These are phyloP conservation scores for Cisticola juncidis DNA, from an alignment of 2,113 vertebrate species.

Conservation along the genomic window DNA sequence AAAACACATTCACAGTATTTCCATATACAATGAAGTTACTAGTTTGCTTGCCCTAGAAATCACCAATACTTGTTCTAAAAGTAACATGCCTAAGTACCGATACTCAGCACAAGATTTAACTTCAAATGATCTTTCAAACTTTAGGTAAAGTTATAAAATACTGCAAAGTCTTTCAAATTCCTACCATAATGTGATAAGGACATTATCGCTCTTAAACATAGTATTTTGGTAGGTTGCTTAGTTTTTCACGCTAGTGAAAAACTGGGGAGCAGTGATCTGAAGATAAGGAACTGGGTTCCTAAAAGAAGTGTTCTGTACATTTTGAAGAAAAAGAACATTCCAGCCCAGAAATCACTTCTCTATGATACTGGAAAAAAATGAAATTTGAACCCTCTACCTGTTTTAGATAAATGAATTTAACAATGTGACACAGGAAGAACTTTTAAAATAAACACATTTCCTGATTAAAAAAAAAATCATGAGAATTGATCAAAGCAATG, in stretches of 20 bases:
- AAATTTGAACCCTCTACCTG: background rate
- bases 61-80: background rate
- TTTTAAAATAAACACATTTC: background rate
- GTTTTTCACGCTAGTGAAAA: background rate
- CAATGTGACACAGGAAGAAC: background rate
- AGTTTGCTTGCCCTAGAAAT: background rate
- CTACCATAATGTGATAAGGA: background rate
- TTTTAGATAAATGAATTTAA: background rate
- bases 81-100: rapidly evolving
- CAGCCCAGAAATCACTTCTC: background rate
- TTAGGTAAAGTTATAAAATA: background rate
- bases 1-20: background rate
- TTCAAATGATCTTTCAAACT: background rate
- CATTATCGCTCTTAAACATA: background rate
- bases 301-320: background rate
- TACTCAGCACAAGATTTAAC: background rate
- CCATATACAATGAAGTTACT: background rate
- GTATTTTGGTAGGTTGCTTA: background rate
- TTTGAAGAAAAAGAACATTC: background rate
- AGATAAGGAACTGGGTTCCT: background rate
- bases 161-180: background rate
- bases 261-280: background rate
- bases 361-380: background rate
- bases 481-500: background rate
- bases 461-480: background rate